Base-by-base conservation (phyloP, 92 coral and sea anemone species). In the Hydrozoanthus gracilis region DNA sequence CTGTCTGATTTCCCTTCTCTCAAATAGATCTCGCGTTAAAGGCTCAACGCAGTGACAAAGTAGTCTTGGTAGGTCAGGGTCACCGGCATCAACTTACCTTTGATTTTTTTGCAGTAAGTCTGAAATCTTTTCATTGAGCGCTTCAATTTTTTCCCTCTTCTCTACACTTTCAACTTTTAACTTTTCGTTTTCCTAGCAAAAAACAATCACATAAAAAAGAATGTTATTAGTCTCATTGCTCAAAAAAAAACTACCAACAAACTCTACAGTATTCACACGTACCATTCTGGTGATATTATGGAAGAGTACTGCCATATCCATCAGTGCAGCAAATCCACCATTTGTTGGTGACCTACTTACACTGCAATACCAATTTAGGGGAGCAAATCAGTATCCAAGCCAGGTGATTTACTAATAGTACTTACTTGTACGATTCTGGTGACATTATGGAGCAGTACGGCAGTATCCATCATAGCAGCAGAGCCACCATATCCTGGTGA, bases 71-170 rank as follows among this genome's bases (percentile, higher is more conserved):
- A 27, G 39, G 2, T 27, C 39, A 27, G 39, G 39, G 39, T 27
- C 39, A 27, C 39, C 39, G 39, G 39, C 39, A 27, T n/a, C 8
- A 20, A 48, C 75, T 67, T 90, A 96, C 99, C 92, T 91, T 85
- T 96, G 99, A 64, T 88, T 96, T 87, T 93, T 92, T 46, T 95
- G 98, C 75, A 96, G 90, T 45, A 96, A 88, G n/a, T 95, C 98
- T 4, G 99, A 93, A 44, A 96, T 94, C 89, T 93, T 96, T 82
- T 95, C 98, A 79, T 95, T 96, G 45, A 96, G 67, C 15, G 62
- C 14, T 70, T 96, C 99, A 60, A 96, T 89, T 83, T 95, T 95
- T 62, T 84, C 86, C 52, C 94, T 86, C 86, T 93, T 95, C 64
- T 96, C 96, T 10, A 87, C 84, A 77, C 93, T 90, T 87, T 93